A percentile compares a stretch with the other conserved stretches of the same genome.
Evolutionary conservation across 1,140 invertebrate genomes (phyloP).

Genomic region (Philopotamus ludificatus): DNA sequence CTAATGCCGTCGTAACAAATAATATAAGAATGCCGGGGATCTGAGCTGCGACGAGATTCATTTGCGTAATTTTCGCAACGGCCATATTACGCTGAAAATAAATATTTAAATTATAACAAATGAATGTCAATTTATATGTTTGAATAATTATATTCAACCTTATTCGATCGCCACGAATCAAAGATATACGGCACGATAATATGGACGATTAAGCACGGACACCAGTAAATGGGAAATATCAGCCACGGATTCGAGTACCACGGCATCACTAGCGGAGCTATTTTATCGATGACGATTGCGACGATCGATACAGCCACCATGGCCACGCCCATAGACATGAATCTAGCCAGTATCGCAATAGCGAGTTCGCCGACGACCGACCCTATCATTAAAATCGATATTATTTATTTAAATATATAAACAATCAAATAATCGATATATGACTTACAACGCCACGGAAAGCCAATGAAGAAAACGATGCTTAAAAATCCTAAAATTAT

Average conservation of each 20-base stretch:
- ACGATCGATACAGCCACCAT: slow-evolving; percentile 18
- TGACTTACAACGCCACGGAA: not conserved
- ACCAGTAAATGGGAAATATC: slow-evolving; percentile 38
- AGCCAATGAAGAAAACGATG: slow-evolving; percentile 12
- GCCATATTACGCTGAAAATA: slow-evolving; percentile 28
- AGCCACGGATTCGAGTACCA: slow-evolving; percentile 36
- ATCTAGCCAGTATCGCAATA: too few relatives aligned
- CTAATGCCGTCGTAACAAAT: slow-evolving; percentile 24
- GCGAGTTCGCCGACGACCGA: not conserved
- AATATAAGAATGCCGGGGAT: slow-evolving; percentile 24
- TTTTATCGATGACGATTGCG: slow-evolving; percentile 20
- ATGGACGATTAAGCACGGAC: slow-evolving; percentile 23
- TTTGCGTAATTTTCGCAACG: slow-evolving; percentile 9
- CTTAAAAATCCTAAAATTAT: slow-evolving; percentile 18
- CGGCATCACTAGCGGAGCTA: slow-evolving; percentile 33
- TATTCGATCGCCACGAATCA: slow-evolving; percentile 25
- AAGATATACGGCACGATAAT: slow-evolving; percentile 12
- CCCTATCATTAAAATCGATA: slow-evolving; percentile 1
- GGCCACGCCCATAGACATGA: not conserved
- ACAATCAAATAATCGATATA: too few relatives aligned
- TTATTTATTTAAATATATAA: too few relatives aligned
- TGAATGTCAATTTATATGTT: not conserved
- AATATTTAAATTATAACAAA: not conserved
- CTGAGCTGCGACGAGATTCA: slow-evolving; percentile 34
- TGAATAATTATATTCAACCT: slow-evolving; percentile 18